Evolutionary conservation across 2,113 vertebrate genomes (phyloP).

Genomic region (Miniopterus natalensis): DNA sequence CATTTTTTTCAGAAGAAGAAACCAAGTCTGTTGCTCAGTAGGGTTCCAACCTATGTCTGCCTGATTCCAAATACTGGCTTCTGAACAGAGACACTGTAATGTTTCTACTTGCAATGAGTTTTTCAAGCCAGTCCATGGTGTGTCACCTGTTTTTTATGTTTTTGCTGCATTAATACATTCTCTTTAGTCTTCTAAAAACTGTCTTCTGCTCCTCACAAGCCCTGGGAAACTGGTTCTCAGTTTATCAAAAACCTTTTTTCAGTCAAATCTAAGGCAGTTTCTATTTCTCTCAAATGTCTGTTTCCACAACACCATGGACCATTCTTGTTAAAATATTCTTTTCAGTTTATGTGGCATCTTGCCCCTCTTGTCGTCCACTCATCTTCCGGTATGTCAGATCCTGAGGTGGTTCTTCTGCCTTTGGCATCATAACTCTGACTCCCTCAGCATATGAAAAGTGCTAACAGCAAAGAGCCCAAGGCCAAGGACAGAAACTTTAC

Average conservation of each 20-base stretch:
- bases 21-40: not conserved
- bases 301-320: not conserved
- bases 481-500: not conserved
- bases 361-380: not conserved
- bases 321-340: not conserved
- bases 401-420: not conserved
- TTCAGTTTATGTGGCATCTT: not conserved
- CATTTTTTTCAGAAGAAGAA: not conserved
- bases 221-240: not conserved
- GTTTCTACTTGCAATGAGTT: not conserved
- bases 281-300: not conserved
- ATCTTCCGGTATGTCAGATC: not conserved
- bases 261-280: not conserved
- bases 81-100: not conserved
- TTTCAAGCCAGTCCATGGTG: not conserved
- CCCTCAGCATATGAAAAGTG: not conserved
- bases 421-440: not conserved
- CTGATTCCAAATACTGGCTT: not conserved
- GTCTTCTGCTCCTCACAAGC: not conserved
- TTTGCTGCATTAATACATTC: not conserved
- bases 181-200: conserved; percentile 1
- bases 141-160: not conserved
- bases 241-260: not conserved
- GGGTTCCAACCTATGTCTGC: not conserved
- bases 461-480: not conserved